Percentiles rank a stretch among this genome's conserved stretches.
Evolutionary conservation across 2,113 vertebrate species (phyloP).

Genomic region (Neotragus moschatus): DNA sequence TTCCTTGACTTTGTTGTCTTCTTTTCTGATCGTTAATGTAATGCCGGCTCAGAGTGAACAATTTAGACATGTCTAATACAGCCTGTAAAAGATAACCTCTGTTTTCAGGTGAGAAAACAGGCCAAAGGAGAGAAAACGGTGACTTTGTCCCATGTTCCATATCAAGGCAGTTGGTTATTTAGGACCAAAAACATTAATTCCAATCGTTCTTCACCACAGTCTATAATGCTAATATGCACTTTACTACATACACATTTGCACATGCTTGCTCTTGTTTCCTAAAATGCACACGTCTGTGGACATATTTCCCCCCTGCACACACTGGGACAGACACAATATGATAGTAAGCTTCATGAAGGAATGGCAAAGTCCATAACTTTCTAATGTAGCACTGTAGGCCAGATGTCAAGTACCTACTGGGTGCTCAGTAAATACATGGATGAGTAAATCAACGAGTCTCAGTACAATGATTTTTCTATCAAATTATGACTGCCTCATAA

Average conservation of each 20-base stretch:
- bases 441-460: background rate
- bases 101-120: background rate
- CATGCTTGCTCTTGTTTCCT: background rate
- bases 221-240: background rate
- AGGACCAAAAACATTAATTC: background rate
- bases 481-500: background rate
- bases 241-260: background rate
- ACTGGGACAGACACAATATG: background rate
- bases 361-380: background rate
- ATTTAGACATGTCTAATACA: background rate
- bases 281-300: fast-evolving
- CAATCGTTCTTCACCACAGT: background rate
- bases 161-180: background rate
- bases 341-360: background rate
- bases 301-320: background rate
- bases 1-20: background rate
- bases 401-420: background rate
- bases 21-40: background rate
- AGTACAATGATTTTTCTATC: background rate
- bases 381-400: background rate
- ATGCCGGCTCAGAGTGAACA: background rate
- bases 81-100: background rate
- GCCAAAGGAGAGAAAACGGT: background rate
- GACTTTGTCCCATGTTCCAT: background rate
- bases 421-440: background rate